Evolutionary conservation across 2,797 vertebrate species (phyloP), one percentile per base, ranked within the genome.

Genomic region (Prionace glauca): DNA sequence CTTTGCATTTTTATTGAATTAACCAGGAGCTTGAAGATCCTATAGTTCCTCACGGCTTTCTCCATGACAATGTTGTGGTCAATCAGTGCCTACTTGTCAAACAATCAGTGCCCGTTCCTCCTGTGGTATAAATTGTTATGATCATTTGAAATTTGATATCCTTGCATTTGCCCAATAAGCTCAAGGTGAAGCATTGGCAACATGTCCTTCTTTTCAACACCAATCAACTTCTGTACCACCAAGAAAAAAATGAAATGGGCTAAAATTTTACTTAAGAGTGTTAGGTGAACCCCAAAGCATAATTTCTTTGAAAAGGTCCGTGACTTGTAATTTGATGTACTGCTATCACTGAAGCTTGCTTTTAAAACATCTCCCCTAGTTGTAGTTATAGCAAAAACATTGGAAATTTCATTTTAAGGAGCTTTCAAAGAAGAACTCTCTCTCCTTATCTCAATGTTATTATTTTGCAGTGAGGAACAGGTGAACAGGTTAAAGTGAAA

Each of bases 401-500:
- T 91, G 0, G 95, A 96, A 81, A 96, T 97, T 94, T 96, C 96
- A 96, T 96, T 95, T 96, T 96, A 95, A 71, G 94, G 96, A 90
- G 60, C 96, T 96, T 96, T 96, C 16, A 32, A 56, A 90, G 67
- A 62, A 96, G 96, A 95, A 96, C 96, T 97, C 92, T 95, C 96
- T 74, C 96, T 96, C 96, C 97, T 88, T 95, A 95, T 77, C 96
- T 96, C 87, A 77, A 4, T 77, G 36, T n/a, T n/a, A 67, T 22
- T 60, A 50, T 92, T 65, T 92, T 93, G 72, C 96, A 96, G 72
- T 96, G 96, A 96, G 95, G 96, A 95, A 72, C 88, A 96, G 95
- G 96, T 32, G 84, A 96, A 20, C n/a, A 95, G 71, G 60, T 95
- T 79, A 87, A 92, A 95, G 96, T 96, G 96, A 96, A 96, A 24